phyloP scores from a whole-genome alignment of 2,888 invertebrate genomes.

The Scaptomyza parva region DNA sequence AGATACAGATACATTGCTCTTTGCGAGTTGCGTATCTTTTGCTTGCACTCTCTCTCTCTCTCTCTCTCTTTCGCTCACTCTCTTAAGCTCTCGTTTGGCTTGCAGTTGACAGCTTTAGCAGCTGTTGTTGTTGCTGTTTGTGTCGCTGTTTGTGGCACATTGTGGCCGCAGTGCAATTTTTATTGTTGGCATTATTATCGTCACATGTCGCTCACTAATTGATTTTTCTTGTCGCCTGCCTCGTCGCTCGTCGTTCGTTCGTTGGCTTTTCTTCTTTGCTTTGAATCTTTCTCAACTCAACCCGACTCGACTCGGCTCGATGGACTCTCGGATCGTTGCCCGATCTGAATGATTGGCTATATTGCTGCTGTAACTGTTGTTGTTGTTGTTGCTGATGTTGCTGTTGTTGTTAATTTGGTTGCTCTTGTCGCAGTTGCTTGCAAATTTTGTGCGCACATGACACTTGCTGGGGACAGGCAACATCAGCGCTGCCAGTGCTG shows the following conservation, averaged over 20 bases:
- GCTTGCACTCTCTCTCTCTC: constrained; percentile 3
- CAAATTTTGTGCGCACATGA: constrained; percentile 79
- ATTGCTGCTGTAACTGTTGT: constrained; percentile 13
- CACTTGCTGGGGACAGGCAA: constrained; percentile 71
- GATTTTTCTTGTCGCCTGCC: constrained; percentile 85
- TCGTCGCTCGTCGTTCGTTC: constrained; percentile 59
- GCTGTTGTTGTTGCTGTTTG: constrained; percentile 22
- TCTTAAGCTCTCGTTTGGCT: neutral
- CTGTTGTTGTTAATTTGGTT: constrained; percentile 58
- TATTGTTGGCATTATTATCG: constrained; percentile 84
- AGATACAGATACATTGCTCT: constrained; percentile 41
- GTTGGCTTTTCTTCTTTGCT: constrained; percentile 16
- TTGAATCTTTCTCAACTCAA: constrained; percentile 6
- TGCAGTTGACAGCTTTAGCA: constrained; percentile 32
- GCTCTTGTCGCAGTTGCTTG: constrained; percentile 64
- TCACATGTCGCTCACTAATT: constrained; percentile 85
- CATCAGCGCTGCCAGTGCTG: constrained; percentile 74
- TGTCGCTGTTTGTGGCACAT: constrained; percentile 25
- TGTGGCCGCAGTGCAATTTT: constrained; percentile 66
- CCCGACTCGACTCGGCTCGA: too few relatives aligned
- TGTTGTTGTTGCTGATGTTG: constrained; percentile 27
- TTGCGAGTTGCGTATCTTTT: constrained; percentile 21
- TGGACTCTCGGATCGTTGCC: constrained; percentile 52
- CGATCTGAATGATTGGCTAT: constrained; percentile 73
- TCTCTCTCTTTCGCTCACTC: constrained; percentile 1